Base-by-base conservation (phyloP, 2,888 invertebrate species). In the Pyrochroa serraticornis region DNA sequence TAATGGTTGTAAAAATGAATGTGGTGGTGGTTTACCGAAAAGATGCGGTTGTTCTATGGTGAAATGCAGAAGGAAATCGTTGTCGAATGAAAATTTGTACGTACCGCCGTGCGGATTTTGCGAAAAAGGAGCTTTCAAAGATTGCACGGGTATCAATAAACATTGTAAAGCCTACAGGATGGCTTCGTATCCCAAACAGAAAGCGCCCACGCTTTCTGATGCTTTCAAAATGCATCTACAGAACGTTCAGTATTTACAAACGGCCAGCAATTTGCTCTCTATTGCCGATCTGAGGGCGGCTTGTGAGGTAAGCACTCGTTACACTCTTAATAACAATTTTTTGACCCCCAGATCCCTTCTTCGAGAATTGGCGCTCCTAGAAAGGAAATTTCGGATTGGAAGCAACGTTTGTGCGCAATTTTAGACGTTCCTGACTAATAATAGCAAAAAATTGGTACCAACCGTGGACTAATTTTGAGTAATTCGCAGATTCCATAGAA, bases 161-260 rank as follows among this genome's bases (percentile, higher is more conserved):
- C 71, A 52, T 30, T 72, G 74, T 52, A 73, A 73, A 39, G 74
- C 73, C 5, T 70, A 72, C 56, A 60, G 76, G 22, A 72, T 72
- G 43, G 78, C 79, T 6, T 73, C 71, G 54, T 79, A 77, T 67
- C 77, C 79, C 2, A 58, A 77, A 38, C 78, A 79, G 52, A 74
- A 81, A 65, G 76, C 88, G 0, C 87, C 87, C 60, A 84, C 88
- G 0, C 70, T 89, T 0, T 87, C 87, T 0, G 89, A 89, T 72
- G 89, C 89, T 70, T 89, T 89, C 63, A 84, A 88, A 69, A 76
- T 87, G 56, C 89, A 90, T 72, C 76, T 89, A 62, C 89, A 89
- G 13, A 89, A 89, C 70, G 86, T 89, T 76, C 89, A 89, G 68
- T 87, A 89, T 73, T 72, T 89, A 6, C 89, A 89, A 66, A 89